These are phyloP conservation scores for Procavia capensis DNA, from an alignment of 2,113 vertebrate species.

Conservation along the genomic window DNA sequence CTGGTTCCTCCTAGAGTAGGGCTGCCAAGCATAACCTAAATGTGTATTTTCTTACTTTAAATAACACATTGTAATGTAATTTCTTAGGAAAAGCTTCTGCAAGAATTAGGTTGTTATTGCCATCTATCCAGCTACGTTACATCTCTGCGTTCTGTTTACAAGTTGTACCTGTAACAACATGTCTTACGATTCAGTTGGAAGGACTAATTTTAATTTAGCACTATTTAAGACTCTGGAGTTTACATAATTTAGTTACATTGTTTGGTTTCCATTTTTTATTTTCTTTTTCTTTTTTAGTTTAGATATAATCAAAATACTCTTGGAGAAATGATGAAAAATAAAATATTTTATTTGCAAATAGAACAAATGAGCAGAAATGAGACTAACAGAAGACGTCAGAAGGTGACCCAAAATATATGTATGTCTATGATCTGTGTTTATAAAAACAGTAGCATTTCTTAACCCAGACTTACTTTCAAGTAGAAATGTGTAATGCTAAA, in stretches of 20 bases:
- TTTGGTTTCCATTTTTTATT: background rate
- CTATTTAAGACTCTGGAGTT: background rate
- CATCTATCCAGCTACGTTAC: background rate
- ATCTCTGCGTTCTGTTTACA: background rate
- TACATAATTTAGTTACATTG: background rate
- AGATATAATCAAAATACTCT: background rate
- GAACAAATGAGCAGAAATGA: background rate
- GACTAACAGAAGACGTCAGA: background rate
- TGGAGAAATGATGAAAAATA: slow-evolving; percentile 19
- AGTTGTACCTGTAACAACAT: background rate
- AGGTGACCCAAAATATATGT: background rate
- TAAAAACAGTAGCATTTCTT: slow-evolving; percentile 27
- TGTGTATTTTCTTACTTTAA: slow-evolving; percentile 22
- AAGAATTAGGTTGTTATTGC: background rate
- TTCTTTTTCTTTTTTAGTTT: background rate
- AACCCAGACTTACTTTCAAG: slow-evolving; percentile 1
- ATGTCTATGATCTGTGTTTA: background rate
- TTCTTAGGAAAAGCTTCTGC: background rate
- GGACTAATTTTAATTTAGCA: background rate
- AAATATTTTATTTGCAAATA: background rate
- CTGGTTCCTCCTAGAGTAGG: background rate
- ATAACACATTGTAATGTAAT: background rate
- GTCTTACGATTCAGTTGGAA: background rate
- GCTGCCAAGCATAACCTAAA: slow-evolving; percentile 15
- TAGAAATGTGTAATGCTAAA: background rate